A percentile compares a stretch with the other conserved stretches of the same genome.
Evolutionary conservation across 1,140 invertebrate genomes (phyloP).

Genomic region (Drosophila sturtevanti): DNA sequence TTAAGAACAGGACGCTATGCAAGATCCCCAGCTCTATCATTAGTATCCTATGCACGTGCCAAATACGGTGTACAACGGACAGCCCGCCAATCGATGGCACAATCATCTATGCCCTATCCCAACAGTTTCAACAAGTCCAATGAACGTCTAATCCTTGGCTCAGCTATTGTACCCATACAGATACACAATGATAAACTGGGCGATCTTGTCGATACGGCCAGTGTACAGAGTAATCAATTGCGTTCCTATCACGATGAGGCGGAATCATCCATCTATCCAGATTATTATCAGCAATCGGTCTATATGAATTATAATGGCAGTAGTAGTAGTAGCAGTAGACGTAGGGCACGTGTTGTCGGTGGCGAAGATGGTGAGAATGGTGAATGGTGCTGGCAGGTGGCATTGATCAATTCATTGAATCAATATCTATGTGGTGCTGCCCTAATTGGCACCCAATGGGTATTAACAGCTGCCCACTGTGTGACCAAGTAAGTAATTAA

Average conservation of each 20-base stretch:
- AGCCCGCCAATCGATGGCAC: constrained; percentile 48
- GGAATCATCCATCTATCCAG: constrained; percentile 48
- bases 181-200: constrained; percentile 82
- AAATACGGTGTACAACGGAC: constrained; percentile 70
- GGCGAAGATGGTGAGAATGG: constrained; percentile 94
- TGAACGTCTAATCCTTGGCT: constrained; percentile 74
- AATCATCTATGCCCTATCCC: constrained; percentile 16
- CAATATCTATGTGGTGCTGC: constrained; percentile 98
- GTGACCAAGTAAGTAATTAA: constrained; percentile 92
- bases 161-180: constrained; percentile 83
- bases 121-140: constrained; percentile 67
- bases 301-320: constrained; percentile 9
- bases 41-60: constrained; percentile 59
- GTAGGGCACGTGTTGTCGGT: constrained; percentile 91
- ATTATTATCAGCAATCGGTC: constrained; percentile 44
- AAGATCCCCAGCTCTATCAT: constrained; percentile 53
- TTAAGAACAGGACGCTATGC: constrained; percentile 72
- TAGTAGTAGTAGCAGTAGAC: constrained; percentile 26
- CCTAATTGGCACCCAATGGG: constrained; percentile 96
- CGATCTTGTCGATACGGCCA: constrained; percentile 52
- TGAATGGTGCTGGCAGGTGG: constrained; percentile 98
- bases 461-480: constrained; percentile 97
- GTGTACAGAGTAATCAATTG: constrained; percentile 64
- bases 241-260: constrained; percentile 64
- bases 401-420: constrained; percentile 95